Conservation (phyloP, 2,888 invertebrate genomes). For the Platynereis dumerilii region DNA sequence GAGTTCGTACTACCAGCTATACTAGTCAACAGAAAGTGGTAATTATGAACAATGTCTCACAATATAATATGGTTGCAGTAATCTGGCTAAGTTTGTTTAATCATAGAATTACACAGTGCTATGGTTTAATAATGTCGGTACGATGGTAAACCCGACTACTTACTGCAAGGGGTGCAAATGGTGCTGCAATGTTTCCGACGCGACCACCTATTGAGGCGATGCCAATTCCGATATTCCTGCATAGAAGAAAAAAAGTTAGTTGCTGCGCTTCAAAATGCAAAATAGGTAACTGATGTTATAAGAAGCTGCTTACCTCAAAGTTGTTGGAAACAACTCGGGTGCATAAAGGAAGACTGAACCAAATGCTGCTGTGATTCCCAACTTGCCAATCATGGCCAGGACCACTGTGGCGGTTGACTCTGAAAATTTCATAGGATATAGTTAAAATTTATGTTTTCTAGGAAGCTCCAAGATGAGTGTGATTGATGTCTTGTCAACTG, state of each 20-base stretch:
- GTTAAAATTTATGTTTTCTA: too few relatives aligned
- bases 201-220: constrained; percentile 57
- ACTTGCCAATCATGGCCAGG: constrained; percentile 46
- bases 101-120: too few relatives aligned
- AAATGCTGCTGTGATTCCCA: constrained; percentile 61
- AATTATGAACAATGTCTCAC: too few relatives aligned
- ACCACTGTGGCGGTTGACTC: too few relatives aligned
- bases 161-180: constrained; percentile 54
- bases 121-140: too few relatives aligned
- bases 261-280: not conserved
- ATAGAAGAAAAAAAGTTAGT: not conserved
- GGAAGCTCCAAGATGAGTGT: too few relatives aligned
- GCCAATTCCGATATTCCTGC: constrained; percentile 56
- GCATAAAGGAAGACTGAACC: constrained; percentile 57
- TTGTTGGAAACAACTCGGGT: constrained; percentile 60
- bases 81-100: too few relatives aligned
- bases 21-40: too few relatives aligned
- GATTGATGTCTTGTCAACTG: too few relatives aligned
- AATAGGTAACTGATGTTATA: not conserved
- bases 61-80: too few relatives aligned
- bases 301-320: constrained; percentile 47
- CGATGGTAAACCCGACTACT: constrained; percentile 36
- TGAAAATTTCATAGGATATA: too few relatives aligned
- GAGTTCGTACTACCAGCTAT: too few relatives aligned
- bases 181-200: constrained; percentile 55